Percentiles rank a stretch among this genome's conserved stretches.
These are phyloP conservation scores for Actias luna DNA, from an alignment of 2,888 invertebrate species.

Conservation along the genomic window DNA sequence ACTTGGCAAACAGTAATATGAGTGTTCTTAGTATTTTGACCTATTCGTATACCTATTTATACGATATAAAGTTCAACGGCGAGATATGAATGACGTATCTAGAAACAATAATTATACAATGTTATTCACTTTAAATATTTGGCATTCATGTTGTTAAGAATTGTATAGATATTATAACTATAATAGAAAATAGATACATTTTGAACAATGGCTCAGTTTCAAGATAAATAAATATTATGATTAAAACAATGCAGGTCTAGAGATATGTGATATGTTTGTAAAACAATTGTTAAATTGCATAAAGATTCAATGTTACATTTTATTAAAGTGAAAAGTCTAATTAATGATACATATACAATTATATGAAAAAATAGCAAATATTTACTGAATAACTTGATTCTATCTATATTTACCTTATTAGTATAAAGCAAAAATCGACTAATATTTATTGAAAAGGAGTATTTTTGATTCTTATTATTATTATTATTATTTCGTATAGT, in stretches of 20 bases:
- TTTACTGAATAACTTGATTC: too few relatives aligned
- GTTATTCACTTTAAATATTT: not conserved
- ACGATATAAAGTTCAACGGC: slow-evolving; percentile 23
- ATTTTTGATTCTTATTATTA: too few relatives aligned
- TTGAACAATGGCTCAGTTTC: too few relatives aligned
- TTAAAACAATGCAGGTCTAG: not conserved
- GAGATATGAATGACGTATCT: slow-evolving; percentile 7
- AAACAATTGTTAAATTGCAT: not conserved
- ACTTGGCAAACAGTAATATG: slow-evolving; percentile 43
- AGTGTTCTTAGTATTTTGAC: slow-evolving; percentile 46
- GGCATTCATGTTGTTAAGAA: not conserved
- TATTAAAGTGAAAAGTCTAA: too few relatives aligned
- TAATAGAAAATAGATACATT: too few relatives aligned
- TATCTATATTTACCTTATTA: too few relatives aligned
- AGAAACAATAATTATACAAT: slow-evolving; percentile 4
- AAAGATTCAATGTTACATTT: not conserved
- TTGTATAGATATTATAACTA: too few relatives aligned
- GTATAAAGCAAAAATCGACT: too few relatives aligned
- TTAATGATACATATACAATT: too few relatives aligned
- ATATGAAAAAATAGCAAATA: too few relatives aligned
- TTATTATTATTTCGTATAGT: too few relatives aligned
- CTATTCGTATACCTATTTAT: slow-evolving; percentile 40
- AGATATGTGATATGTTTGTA: not conserved
- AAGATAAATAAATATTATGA: not conserved
- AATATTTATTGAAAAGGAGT: too few relatives aligned